These are phyloP conservation scores for Lota lota DNA, from an alignment of 2,113 vertebrate genomes.

Conservation along the genomic window DNA sequence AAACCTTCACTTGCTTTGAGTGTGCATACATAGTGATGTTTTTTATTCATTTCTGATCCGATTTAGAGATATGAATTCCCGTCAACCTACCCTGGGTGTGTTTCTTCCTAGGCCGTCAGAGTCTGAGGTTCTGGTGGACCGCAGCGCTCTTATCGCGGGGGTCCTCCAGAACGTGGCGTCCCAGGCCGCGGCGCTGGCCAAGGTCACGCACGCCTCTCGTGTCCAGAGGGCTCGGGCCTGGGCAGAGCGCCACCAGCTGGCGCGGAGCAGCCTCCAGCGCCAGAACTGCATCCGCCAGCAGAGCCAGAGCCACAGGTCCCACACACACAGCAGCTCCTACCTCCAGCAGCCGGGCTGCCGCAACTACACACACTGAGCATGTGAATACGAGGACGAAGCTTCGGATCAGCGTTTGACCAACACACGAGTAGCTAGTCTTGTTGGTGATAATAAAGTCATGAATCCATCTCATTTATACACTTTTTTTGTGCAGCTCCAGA, in stretches of 20 bases:
- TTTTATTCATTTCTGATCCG: too few species aligned
- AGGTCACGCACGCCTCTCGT: constrained; percentile 70
- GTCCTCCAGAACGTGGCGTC: constrained; percentile 41
- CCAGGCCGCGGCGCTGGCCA: constrained; percentile 71
- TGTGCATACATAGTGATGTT: too few species aligned
- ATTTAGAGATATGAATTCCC: too few species aligned
- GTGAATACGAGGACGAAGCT: background rate
- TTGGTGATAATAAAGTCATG: too few species aligned
- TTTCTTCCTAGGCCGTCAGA: constrained; percentile 53
- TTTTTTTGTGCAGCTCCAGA: too few species aligned
- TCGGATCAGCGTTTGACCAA: too few species aligned
- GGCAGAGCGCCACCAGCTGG: constrained; percentile 67
- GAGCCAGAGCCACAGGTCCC: constrained; percentile 61
- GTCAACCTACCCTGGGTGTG: background rate
- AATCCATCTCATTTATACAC: too few species aligned
- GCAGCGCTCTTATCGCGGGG: constrained; percentile 21
- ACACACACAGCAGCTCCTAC: constrained; percentile 61
- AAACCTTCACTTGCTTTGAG: too few species aligned
- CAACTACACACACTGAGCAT: constrained; percentile 81
- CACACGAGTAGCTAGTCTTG: too few species aligned
- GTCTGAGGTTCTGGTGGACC: constrained; percentile 50
- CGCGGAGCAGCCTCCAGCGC: constrained; percentile 81
- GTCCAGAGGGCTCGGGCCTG: constrained; percentile 77
- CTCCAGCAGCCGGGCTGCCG: constrained; percentile 89
- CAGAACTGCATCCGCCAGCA: constrained; percentile 82